A percentile compares a stretch with the other conserved stretches of the same genome.
Evolutionary conservation across 2,888 invertebrate species (phyloP).

Genomic region (Liodrosophila aerea): DNA sequence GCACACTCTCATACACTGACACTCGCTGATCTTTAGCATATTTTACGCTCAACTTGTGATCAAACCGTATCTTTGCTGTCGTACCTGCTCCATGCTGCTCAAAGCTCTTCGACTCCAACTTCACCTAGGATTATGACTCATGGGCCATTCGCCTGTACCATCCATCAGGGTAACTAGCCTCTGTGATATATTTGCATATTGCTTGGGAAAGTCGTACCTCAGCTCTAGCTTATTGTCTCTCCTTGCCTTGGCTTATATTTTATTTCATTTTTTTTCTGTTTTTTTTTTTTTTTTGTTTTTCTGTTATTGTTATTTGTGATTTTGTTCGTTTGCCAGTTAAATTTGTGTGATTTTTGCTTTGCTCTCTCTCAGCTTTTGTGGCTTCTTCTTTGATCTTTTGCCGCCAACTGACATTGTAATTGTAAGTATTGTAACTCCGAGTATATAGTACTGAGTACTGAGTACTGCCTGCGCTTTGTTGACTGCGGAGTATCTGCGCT

Average conservation of each 20-base stretch:
- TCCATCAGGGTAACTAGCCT: conserved; percentile 74
- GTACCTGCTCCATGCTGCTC: conserved; percentile 63
- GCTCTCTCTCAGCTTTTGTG: conserved; percentile 48
- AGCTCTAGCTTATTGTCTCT: conserved; percentile 27
- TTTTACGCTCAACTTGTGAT: conserved; percentile 78
- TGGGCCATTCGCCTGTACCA: conserved; percentile 67
- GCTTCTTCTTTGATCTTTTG: conserved; percentile 63
- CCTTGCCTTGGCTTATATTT: conserved; percentile 11
- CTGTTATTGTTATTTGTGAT: conserved; percentile 61
- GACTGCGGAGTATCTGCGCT: conserved; percentile 22
- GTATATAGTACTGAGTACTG: conserved; percentile 1
- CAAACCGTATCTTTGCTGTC: conserved; percentile 75
- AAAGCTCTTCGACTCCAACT: conserved; percentile 4
- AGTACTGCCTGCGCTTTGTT: background rate
- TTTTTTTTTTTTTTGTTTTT: conserved; percentile 52
- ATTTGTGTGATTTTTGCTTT: conserved; percentile 64
- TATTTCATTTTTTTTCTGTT: conserved; percentile 30
- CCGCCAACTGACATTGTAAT: conserved; percentile 70
- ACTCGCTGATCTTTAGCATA: conserved; percentile 77
- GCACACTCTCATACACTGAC: conserved; percentile 40
- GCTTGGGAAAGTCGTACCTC: conserved; percentile 70
- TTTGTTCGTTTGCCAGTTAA: conserved; percentile 56
- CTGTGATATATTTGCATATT: conserved; percentile 69
- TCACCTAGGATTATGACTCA: conserved; percentile 58
- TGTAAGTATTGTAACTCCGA: conserved; percentile 47